Evolutionary conservation across 2,113 vertebrate species (phyloP), one percentile per base, ranked within the genome.

Genomic region (Orcinus orca): DNA sequence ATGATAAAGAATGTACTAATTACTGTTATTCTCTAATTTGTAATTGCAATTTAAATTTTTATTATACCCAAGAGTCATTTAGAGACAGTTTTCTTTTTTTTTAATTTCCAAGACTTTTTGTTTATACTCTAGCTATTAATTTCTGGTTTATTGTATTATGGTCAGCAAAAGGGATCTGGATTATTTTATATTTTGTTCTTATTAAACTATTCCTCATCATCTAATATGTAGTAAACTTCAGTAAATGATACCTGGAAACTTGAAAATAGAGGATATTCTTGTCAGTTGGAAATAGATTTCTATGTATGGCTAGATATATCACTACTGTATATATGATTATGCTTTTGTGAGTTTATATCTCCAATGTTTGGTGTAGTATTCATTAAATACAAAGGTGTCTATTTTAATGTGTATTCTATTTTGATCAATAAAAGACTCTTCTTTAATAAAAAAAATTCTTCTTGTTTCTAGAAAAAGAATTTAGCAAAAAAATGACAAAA

Each of bases 1-100:
- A 82, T 97, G 44, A 58, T 86, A 63, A 96, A 94, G 8, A 77
- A 92, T 86, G 8, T 63, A 12, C 20, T 92, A 89, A 95, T 94
- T 94, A 92, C 85, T 84, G 15, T 80, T 74, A 68, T 80, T 80
- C 8, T 89, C 33, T 70, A 47, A 58, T 88, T 65, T 88, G 2
- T 80, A 94, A 44, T 15, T 83, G 60, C 44, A 96, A 93, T 93
- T 94, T 96, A 73, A 94, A 81, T 53, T 63, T 95, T 89, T 94
- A 73, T 90, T 94, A 87, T 53, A 44, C 20, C 47, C 12, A 50
- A 70, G 31, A 67, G 25, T 94, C 23, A 93, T 38, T 76, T 88
- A 94, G 23, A 33, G 17, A 94, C 6, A 41, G 58, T 29, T 68
- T 60, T 26, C 47, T 3, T 71, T 53, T 55, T 44, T 81, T 91